These are phyloP conservation scores for Epinotia nisella DNA, from an alignment of 2,888 invertebrate genomes.

Conservation along the genomic window DNA sequence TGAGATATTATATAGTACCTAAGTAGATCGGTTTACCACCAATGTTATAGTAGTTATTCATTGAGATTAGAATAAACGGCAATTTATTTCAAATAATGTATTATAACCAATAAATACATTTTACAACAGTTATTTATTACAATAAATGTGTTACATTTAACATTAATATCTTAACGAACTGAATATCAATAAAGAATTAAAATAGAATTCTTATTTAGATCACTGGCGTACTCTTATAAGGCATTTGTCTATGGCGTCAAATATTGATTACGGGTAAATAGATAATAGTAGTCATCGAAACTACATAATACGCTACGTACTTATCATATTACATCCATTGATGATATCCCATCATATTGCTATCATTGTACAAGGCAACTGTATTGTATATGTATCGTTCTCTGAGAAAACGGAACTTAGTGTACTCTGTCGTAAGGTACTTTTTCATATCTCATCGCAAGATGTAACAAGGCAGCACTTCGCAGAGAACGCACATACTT, in stretches of 20 bases:
- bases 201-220: conserved; percentile 50
- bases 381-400: conserved; percentile 1
- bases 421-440: background rate
- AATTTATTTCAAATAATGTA: conserved; percentile 71
- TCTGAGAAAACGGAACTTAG: background rate
- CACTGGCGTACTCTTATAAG: conserved; percentile 60
- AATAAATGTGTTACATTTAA: conserved; percentile 64
- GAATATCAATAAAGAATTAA: conserved; percentile 51
- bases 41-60: conserved; percentile 44
- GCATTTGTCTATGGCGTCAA: conserved; percentile 54
- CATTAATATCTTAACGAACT: conserved; percentile 61
- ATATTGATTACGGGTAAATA: conserved; percentile 33
- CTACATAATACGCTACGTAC: background rate
- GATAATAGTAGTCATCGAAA: conserved; percentile 7
- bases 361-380: conserved; percentile 47
- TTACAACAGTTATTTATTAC: conserved; percentile 79
- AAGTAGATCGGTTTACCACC: conserved; percentile 31
- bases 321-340: background rate
- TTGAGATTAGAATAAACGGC: conserved; percentile 52
- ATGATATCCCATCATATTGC: conserved; percentile 27
- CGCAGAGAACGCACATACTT: background rate
- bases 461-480: background rate
- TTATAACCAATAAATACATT: conserved; percentile 84
- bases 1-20: conserved; percentile 7
- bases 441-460: background rate